Evolutionary conservation across 2,113 vertebrate genomes (phyloP).

Genomic region (Melospiza melodia): DNA sequence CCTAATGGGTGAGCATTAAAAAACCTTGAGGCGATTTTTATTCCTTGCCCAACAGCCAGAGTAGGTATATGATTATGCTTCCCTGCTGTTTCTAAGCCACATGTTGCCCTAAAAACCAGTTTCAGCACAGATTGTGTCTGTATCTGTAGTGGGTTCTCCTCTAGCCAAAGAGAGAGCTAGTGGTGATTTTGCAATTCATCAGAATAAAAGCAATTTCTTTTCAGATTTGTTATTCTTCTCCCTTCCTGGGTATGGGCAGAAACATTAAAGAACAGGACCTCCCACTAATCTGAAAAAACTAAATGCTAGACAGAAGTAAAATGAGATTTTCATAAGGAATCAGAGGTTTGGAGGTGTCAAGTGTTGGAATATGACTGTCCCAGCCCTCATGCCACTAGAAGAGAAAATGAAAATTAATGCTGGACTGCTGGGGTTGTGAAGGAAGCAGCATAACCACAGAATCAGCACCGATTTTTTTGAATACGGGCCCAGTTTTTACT

Average conservation of each 20-base stretch:
- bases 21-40: neutral
- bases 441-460: constrained; percentile 52
- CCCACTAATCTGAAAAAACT: constrained; percentile 19
- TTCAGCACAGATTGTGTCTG: neutral
- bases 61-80: neutral
- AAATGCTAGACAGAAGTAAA: constrained; percentile 1
- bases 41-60: neutral
- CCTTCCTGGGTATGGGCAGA: neutral
- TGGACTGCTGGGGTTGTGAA: constrained; percentile 17
- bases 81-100: neutral
- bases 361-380: neutral
- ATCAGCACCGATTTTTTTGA: constrained; percentile 48
- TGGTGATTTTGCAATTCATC: neutral
- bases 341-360: constrained; percentile 11
- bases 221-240: constrained; percentile 42
- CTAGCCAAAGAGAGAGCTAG: neutral
- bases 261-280: constrained; percentile 34
- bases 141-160: neutral
- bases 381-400: constrained; percentile 1
- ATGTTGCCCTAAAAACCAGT: neutral
- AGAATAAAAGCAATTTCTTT: constrained; percentile 19
- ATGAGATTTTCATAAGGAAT: constrained; percentile 8
- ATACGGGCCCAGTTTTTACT: constrained; percentile 30
- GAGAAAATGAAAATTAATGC: constrained; percentile 38
- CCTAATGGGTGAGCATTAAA: neutral